Percentiles rank a stretch among this genome's conserved stretches.
phyloP scores from a whole-genome alignment of 2,797 vertebrate species.

The Columba guinea region DNA sequence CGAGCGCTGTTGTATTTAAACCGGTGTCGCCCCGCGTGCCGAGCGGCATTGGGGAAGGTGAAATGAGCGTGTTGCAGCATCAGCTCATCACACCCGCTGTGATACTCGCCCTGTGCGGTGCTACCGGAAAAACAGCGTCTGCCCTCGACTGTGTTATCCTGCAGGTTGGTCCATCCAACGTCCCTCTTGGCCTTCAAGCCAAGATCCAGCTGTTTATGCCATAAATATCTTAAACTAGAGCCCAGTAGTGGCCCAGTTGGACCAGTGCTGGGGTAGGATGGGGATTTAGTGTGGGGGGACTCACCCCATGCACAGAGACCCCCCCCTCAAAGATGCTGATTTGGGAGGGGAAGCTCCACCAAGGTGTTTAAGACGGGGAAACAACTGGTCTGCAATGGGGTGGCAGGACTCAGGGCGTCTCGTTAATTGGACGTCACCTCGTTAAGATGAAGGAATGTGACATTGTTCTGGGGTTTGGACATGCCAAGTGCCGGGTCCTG shows the following conservation, averaged over 20 bases:
- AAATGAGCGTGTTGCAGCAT: neutral
- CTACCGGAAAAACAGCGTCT: conserved; percentile 20
- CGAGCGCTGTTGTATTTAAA: neutral
- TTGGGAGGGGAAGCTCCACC: accelerated
- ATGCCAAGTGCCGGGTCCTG: neutral
- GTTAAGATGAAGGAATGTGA: neutral
- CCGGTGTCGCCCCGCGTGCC: accelerated
- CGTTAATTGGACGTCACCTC: neutral
- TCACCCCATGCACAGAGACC: neutral
- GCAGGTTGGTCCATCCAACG: neutral
- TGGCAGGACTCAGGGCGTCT: neutral
- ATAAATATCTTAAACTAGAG: neutral
- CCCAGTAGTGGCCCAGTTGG: neutral
- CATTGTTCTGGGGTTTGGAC: neutral
- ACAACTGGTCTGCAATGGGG: neutral
- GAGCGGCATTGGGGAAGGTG: neutral
- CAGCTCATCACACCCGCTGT: neutral
- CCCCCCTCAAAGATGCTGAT: neutral
- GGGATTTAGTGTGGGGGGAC: neutral
- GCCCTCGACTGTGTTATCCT: neutral
- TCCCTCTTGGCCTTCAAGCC: neutral
- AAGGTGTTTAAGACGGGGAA: neutral
- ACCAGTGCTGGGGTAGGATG: neutral
- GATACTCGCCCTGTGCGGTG: neutral
- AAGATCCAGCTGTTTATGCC: neutral